Conservation (phyloP, 2,797 vertebrate genomes). For the Fundulus diaphanus region DNA sequence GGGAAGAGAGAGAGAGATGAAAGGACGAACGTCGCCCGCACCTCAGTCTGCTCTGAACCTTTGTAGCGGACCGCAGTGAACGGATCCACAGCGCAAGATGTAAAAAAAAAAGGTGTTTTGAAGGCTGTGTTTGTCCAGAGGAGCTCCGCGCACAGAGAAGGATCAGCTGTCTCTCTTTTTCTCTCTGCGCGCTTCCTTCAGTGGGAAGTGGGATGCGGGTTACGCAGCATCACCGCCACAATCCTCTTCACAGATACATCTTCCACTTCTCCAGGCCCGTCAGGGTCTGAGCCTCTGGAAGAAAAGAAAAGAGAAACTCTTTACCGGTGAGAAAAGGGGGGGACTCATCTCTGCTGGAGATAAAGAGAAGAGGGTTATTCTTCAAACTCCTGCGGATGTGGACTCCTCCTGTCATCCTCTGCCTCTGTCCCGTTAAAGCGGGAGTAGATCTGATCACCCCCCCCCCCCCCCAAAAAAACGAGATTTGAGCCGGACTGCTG, state of each 20-base stretch:
- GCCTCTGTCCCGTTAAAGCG: constrained; percentile 32
- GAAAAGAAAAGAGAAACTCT: constrained; percentile 39
- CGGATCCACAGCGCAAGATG: constrained; percentile 31
- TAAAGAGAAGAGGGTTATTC: constrained; percentile 59
- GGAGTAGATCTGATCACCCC: constrained; percentile 30
- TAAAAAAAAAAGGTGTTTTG: constrained; percentile 18
- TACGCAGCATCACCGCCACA: constrained; percentile 64
- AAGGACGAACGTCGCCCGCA: constrained; percentile 47
- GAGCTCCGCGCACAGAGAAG: constrained; percentile 29
- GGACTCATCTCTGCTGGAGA: constrained; percentile 29
- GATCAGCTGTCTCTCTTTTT: constrained; percentile 31
- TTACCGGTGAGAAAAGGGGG: background rate
- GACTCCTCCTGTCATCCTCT: constrained; percentile 30
- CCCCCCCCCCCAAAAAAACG: too few relatives aligned
- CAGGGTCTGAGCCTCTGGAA: constrained; percentile 22
- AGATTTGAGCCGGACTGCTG: constrained; percentile 49
- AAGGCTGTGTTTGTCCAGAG: constrained; percentile 21
- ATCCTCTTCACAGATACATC: constrained; percentile 32
- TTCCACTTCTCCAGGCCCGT: constrained; percentile 40
- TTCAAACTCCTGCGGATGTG: constrained; percentile 65
- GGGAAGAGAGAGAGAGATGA: constrained; percentile 18
- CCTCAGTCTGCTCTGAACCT: constrained; percentile 63
- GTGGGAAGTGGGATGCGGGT: constrained; percentile 61
- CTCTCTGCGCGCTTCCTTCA: constrained; percentile 43
- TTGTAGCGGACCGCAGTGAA: constrained; percentile 62